Conservation (phyloP, 2,888 invertebrate genomes). For the Lasioglossum calceatum region DNA sequence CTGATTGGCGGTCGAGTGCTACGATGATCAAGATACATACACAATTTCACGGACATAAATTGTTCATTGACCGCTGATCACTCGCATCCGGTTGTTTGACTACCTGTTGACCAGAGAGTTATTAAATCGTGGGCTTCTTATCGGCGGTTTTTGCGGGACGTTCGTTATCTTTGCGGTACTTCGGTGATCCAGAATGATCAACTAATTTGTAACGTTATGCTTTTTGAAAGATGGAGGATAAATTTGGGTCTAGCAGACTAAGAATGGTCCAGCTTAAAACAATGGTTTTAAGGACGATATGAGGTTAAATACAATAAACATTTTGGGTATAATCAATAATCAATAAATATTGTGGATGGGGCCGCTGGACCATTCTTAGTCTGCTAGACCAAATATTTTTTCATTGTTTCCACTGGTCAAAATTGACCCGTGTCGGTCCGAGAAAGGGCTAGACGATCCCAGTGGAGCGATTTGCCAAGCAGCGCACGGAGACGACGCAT, state of each 20-base stretch:
- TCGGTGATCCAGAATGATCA: background rate
- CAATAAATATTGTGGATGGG: too few species aligned
- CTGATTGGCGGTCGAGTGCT: background rate
- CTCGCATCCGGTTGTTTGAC: slow-evolving; percentile 2
- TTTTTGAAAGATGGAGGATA: background rate
- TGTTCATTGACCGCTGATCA: background rate
- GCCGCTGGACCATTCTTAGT: too few species aligned
- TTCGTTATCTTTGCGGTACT: background rate
- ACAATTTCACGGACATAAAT: background rate
- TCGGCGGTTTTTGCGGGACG: background rate
- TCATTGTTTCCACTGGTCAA: background rate
- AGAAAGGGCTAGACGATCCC: slow-evolving; percentile 28
- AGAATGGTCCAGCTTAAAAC: too few species aligned
- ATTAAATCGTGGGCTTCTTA: background rate
- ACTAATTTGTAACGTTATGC: background rate
- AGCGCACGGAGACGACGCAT: slow-evolving; percentile 19
- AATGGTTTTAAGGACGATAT: too few species aligned
- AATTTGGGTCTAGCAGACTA: background rate
- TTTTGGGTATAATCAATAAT: too few species aligned
- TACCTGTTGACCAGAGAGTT: background rate
- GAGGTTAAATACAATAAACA: too few species aligned
- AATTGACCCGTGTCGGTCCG: background rate
- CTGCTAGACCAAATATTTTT: too few species aligned
- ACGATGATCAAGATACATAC: background rate
- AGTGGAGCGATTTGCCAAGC: slow-evolving; percentile 50